Base-by-base conservation (phyloP, 2,888 invertebrate species). In the Agrochola circellaris region DNA sequence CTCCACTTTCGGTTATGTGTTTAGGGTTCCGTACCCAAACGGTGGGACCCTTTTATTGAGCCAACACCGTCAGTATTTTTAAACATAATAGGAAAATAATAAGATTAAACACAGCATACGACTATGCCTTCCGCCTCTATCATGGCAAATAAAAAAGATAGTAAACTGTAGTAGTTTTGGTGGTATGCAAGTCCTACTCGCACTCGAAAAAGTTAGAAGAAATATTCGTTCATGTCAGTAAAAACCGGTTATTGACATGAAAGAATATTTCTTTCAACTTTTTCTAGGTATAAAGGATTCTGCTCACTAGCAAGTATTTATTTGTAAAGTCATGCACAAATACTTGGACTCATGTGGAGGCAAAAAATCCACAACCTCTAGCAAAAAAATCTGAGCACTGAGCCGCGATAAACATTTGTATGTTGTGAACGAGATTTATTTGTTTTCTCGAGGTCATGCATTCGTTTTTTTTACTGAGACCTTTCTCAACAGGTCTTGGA, bases 271-370 rank as follows among this genome's bases (percentile, higher is more conserved):
- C 1, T 15, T 38, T 1, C 20, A 17, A n/a, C 17, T 34, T 42
- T 45, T 68, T 34, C 6, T 72, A 4, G 6, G 6, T 20, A 15
- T 15, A 26, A n/a, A 73, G 8, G 7, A 58, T 13, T 34, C 15
- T 45, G 34, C 9, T 15, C 4, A 45, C n/a, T 20, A 34, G 11
- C 9, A 17, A 13, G 6, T 45, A 26, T 48, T 73, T 73, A 74
- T 74, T 74, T 74, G 73, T 74, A 26, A 74, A 74, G 23, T 58
- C 58, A 48, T 74, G 45, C 45, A 48, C 58, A 74, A 74, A 74
- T 34, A 60, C 58, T 34, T 8, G 20, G 17, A 74, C 30, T 48
- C 34, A 26, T 74, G 45, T 34, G 34, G 0, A 15, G n/a, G 58
- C 58, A 60, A 74, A 58, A 45, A 74, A 74, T 73, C 45, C 45